A percentile compares a stretch with the other conserved stretches of the same genome.
phyloP scores from a whole-genome alignment of 30 jellyfish, hydroid and myxozoan genomes.

The Catostylus mosaicus region DNA sequence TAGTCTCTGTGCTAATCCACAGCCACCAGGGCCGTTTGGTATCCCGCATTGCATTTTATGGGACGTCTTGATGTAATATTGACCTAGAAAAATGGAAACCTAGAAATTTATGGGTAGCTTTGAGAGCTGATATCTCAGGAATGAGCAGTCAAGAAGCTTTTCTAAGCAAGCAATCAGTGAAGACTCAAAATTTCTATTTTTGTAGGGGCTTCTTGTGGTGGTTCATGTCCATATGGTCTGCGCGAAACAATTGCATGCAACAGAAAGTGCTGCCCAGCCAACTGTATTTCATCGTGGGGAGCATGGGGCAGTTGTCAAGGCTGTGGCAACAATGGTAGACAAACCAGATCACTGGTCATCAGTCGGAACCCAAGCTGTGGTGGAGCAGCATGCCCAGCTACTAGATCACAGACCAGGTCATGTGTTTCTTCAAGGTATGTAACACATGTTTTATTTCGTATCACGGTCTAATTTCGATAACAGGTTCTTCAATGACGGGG shows the following conservation, averaged over 20 bases:
- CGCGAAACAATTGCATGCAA: slow-evolving; percentile 65
- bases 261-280: slow-evolving; percentile 77
- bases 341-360: slow-evolving; percentile 57
- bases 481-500: no score
- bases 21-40: no score
- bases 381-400: slow-evolving; percentile 73
- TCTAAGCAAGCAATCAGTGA: no score
- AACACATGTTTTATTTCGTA: background rate
- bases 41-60: no score
- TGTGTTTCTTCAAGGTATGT: slow-evolving; percentile 76
- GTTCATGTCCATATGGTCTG: slow-evolving; percentile 60
- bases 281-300: slow-evolving; percentile 67
- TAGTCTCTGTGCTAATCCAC: no score
- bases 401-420: slow-evolving; percentile 35
- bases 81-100: no score
- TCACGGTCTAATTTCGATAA: no score
- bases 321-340: slow-evolving; percentile 82
- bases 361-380: slow-evolving; percentile 71
- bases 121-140: no score
- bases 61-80: no score
- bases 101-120: no score
- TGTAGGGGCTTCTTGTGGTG: slow-evolving; percentile 78
- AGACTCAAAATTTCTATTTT: background rate
- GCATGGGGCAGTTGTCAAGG: slow-evolving; percentile 85
- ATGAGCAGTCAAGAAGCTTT: no score